Base-by-base conservation (phyloP, 2,113 vertebrate species). In the Lanius collurio region DNA sequence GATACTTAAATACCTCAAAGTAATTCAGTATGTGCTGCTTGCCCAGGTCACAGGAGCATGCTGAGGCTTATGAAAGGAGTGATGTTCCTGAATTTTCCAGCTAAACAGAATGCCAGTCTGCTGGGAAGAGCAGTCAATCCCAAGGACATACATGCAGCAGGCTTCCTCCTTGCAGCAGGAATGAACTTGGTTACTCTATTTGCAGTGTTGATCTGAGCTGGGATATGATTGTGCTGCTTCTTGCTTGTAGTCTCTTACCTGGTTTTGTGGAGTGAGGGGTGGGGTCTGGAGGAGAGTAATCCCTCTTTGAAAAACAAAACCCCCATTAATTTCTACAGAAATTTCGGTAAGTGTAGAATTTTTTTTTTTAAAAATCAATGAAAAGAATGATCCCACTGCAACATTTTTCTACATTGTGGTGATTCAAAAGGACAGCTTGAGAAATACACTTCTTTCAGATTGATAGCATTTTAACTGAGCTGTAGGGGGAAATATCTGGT, bases 141-240 rank as follows among this genome's bases (percentile, higher is more conserved):
- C 5, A 7, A 52, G 52, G 80, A 42, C 41, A 46, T 47, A 41
- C 0, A 0, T 14, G 41, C 3, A 2, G 41, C 16, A 37, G 77
- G 14, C 5, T 74, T 88, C 16, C 26, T 22, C 26, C 42, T 46
- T 63, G 37, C 14, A 74, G 50, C 16, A 22, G 24, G 24, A 70
- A 31, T 70, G 31, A 80, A 52, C 55, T 59, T 42, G 13, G 26
- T 47, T 71, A 19, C 44, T 60, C 4, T 10, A 0, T 50, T 77
- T 71, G 27, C 19, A 24, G 26, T 60, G 22, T 71, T 52, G 39
- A 3, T 42, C 50, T 70, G 20, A 62, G 39, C 28, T 23, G 39
- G 42, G 6, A 11, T n/a, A 23, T 26, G 47, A 42, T 33, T 0
- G 0, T 67, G 19, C n/a, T 71, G 23, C 42, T 95, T 21, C 42